These are phyloP conservation scores for Enteromius mattozi DNA, from an alignment of 2,797 vertebrate species.

Conservation along the genomic window DNA sequence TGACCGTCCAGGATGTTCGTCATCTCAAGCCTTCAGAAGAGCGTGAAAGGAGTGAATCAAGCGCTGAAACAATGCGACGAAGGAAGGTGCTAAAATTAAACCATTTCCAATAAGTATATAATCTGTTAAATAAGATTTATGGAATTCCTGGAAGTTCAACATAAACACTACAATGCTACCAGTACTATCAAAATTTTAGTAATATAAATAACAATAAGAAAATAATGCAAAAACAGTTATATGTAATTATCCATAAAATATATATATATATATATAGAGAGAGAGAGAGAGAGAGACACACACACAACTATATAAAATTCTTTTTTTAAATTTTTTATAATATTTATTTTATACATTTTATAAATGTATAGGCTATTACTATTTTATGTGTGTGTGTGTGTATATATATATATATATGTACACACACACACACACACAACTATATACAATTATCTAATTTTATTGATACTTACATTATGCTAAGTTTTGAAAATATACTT, in stretches of 20 bases:
- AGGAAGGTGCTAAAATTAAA: not conserved
- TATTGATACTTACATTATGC: not conserved
- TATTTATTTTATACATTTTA: too few species aligned
- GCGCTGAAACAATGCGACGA: not conserved
- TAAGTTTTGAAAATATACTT: not conserved
- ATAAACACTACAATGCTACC: not conserved
- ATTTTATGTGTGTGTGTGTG: too few species aligned
- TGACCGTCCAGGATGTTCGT: slow-evolving; percentile 63
- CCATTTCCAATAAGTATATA: not conserved
- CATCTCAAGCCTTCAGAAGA: slow-evolving; percentile 44
- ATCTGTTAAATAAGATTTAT: not conserved
- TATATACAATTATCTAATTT: not conserved
- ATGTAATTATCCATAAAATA: not conserved
- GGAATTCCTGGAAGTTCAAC: not conserved
- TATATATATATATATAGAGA: too few species aligned
- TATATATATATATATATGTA: too few species aligned
- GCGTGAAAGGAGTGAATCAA: not conserved
- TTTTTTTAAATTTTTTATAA: too few species aligned
- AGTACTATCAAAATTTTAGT: not conserved
- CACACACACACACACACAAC: too few species aligned
- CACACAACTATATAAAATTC: too few species aligned
- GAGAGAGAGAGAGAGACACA: too few species aligned
- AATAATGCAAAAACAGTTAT: not conserved
- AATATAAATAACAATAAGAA: not conserved
- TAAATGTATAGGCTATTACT: too few species aligned